Percentiles rank a stretch among this genome's conserved stretches.
Conservation (phyloP, 2,797 vertebrate genomes). For the Apodemus agrarius region DNA sequence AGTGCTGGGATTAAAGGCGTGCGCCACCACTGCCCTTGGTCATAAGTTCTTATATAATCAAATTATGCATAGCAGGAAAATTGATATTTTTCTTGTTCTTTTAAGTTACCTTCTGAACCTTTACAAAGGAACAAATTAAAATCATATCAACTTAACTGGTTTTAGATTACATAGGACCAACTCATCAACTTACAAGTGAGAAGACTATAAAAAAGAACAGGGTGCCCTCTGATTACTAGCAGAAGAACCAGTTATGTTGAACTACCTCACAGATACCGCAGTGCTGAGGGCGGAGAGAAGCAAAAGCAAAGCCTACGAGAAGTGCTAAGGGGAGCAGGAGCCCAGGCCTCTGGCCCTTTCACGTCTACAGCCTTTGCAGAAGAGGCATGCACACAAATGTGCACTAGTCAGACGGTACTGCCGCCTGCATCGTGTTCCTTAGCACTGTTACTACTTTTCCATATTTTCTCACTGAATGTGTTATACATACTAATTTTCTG, state of each 20-base stretch:
- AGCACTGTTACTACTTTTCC: background rate
- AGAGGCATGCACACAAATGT: background rate
- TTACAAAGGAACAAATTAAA: constrained; percentile 51
- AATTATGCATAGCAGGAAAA: constrained; percentile 20
- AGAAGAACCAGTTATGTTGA: constrained; percentile 4
- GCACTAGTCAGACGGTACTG: background rate
- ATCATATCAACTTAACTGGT: constrained; percentile 6
- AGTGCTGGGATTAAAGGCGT: no score
- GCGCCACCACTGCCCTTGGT: no score
- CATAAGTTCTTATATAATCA: no score
- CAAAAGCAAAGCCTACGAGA: constrained; percentile 22
- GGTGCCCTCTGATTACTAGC: background rate
- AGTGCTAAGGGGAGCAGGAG: background rate
- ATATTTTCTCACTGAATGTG: constrained; percentile 4
- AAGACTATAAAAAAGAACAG: constrained; percentile 7
- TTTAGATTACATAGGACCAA: constrained; percentile 40
- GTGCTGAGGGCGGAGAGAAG: constrained; percentile 6
- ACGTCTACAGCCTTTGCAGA: background rate
- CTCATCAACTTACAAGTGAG: constrained; percentile 34
- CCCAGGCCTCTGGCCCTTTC: background rate
- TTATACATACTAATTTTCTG: background rate
- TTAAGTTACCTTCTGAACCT: constrained; percentile 43
- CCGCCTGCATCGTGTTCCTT: background rate
- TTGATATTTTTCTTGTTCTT: constrained; percentile 40
- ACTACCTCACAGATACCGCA: constrained; percentile 18